Evolutionary conservation across 2,113 vertebrate species (phyloP).

Genomic region (Tenrec ecaudatus): DNA sequence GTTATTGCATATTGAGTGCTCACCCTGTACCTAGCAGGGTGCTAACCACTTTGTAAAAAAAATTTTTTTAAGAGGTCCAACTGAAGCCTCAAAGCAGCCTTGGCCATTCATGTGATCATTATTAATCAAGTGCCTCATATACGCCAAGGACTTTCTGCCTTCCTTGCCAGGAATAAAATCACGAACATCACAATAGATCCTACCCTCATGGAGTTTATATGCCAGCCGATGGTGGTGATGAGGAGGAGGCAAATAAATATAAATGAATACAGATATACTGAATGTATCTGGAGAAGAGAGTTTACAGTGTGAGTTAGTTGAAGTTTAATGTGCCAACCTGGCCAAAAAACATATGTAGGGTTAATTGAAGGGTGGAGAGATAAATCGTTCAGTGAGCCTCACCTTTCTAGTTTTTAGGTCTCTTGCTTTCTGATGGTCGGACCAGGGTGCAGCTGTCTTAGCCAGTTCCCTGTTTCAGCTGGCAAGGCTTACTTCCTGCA

Average conservation of each 20-base stretch:
- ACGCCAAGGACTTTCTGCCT: neutral
- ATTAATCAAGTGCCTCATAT: neutral
- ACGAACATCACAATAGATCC: neutral
- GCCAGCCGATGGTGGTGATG: fast-evolving
- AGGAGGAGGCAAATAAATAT: neutral
- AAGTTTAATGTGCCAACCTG: neutral
- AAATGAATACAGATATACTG: neutral
- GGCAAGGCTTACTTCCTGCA: no score
- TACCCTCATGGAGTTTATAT: neutral
- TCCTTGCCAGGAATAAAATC: neutral
- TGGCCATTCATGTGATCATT: neutral
- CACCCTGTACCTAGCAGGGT: neutral
- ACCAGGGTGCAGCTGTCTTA: no score
- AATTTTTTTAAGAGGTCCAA: neutral
- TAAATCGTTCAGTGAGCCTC: no score
- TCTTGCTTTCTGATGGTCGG: no score
- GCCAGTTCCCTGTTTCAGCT: no score
- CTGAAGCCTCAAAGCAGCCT: neutral
- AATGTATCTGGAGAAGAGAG: neutral
- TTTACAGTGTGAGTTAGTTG: no score
- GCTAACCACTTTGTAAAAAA: neutral
- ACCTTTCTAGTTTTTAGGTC: no score
- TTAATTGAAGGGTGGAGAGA: no score
- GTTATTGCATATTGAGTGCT: fast-evolving
- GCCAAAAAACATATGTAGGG: neutral